Evolutionary conservation across 2,888 invertebrate species (phyloP).

Genomic region (Pantelozetes paolii): DNA sequence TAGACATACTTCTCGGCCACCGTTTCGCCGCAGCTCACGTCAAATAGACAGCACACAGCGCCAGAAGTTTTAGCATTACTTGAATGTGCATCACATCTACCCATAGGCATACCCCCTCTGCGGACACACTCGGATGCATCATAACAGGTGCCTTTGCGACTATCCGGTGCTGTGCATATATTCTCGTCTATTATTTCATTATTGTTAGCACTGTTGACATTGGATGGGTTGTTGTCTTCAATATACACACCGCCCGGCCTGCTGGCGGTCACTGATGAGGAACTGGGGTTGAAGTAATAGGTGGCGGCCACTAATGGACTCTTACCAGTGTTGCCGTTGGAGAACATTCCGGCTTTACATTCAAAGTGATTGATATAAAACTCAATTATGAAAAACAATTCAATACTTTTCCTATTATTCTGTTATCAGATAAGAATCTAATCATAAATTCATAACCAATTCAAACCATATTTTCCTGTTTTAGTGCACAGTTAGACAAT

Average conservation of each 20-base stretch:
- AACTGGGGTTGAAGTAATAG: slow-evolving; percentile 46
- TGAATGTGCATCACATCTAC: slow-evolving; percentile 42
- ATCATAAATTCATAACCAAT: no score
- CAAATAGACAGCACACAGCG: slow-evolving; percentile 48
- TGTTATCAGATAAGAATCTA: neutral
- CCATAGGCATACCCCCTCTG: slow-evolving; percentile 48
- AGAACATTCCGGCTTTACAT: neutral
- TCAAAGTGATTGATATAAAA: neutral
- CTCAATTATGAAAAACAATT: neutral
- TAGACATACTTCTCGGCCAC: slow-evolving; percentile 47
- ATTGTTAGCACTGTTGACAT: neutral
- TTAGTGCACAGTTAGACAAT: no score
- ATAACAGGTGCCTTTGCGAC: slow-evolving; percentile 47
- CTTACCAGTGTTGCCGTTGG: slow-evolving; percentile 27
- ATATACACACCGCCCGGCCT: neutral
- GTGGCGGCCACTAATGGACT: slow-evolving; percentile 46
- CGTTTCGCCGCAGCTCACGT: slow-evolving; percentile 47
- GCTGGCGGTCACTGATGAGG: neutral
- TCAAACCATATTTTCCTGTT: no score
- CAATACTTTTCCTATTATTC: neutral
- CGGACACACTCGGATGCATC: slow-evolving; percentile 47
- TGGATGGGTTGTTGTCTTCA: neutral
- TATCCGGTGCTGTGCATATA: slow-evolving; percentile 46
- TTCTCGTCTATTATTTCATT: neutral
- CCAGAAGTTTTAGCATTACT: slow-evolving; percentile 8